Evolutionary conservation across 1,140 invertebrate genomes (phyloP).

Genomic region (Drosophila bipectinata): DNA sequence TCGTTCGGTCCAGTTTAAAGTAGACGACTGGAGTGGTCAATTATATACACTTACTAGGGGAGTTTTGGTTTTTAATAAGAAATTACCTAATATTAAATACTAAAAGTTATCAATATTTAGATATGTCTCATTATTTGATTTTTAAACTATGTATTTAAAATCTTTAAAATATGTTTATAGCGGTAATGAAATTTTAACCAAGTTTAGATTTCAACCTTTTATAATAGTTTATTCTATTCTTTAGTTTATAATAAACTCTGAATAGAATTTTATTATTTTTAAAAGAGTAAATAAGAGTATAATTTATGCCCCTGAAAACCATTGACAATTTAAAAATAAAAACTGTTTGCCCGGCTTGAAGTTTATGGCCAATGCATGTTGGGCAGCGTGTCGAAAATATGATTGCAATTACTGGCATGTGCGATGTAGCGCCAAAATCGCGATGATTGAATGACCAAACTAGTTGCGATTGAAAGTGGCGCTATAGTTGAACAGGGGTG

Average conservation of each 20-base stretch:
- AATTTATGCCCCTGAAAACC: neutral
- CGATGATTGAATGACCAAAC: constrained; percentile 46
- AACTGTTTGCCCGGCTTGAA: constrained; percentile 12
- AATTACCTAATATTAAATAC: too few species aligned
- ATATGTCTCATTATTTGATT: too few species aligned
- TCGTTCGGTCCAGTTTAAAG: constrained; percentile 58
- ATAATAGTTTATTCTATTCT: too few species aligned
- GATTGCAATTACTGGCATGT: constrained; percentile 62
- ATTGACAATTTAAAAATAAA: constrained; percentile 18
- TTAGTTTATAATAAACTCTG: too few species aligned
- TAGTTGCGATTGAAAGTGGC: constrained; percentile 36
- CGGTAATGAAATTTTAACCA: too few species aligned
- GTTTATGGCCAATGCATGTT: constrained; percentile 54
- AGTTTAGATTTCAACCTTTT: too few species aligned
- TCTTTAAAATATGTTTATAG: too few species aligned
- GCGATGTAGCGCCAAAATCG: constrained; percentile 33
- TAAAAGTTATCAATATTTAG: too few species aligned
- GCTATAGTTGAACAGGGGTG: constrained; percentile 32
- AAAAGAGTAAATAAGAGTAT: neutral
- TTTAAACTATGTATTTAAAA: too few species aligned
- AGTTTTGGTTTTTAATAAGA: neutral
- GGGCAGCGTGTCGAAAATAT: constrained; percentile 57
- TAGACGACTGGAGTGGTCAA: constrained; percentile 1
- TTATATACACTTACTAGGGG: constrained; percentile 9
- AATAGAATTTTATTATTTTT: neutral